Evolutionary conservation across 2,888 invertebrate species (phyloP).

Genomic region (Oxycera nigricornis): DNA sequence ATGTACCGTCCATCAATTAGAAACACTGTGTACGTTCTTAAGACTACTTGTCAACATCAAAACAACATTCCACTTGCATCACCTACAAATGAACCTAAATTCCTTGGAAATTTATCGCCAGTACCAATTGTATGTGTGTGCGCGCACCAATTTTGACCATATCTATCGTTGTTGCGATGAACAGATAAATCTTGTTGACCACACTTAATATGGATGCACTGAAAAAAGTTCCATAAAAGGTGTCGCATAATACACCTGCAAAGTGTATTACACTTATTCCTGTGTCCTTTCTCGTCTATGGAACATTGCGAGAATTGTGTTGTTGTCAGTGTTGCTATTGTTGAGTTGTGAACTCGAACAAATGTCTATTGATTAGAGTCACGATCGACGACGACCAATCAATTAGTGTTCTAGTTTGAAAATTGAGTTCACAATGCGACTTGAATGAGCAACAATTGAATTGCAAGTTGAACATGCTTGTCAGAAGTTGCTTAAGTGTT

Average conservation of each 20-base stretch:
- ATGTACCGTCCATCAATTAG: too few relatives aligned
- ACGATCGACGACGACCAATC: constrained; percentile 23
- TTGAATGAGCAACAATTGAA: neutral
- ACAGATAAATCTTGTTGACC: neutral
- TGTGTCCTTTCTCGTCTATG: too few relatives aligned
- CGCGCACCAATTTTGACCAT: constrained; percentile 8
- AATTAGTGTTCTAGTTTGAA: constrained; percentile 33
- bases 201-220: neutral
- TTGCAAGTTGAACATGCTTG: constrained; percentile 18
- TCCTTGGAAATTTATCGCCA: neutral
- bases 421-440: constrained; percentile 35
- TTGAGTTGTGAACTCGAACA: constrained; percentile 20
- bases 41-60: too few relatives aligned
- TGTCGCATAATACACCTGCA: constrained; percentile 4
- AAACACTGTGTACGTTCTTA: too few relatives aligned
- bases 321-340: neutral
- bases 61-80: neutral
- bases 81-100: neutral
- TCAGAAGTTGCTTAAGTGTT: constrained; percentile 1
- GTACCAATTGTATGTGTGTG: neutral
- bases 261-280: neutral
- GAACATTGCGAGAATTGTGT: neutral
- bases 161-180: neutral
- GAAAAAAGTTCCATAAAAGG: constrained; percentile 19
- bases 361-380: constrained; percentile 7